Percentiles rank a stretch among this genome's conserved stretches.
Evolutionary conservation across 2,888 invertebrate species (phyloP).

Genomic region (Choristoneura rosaceana): DNA sequence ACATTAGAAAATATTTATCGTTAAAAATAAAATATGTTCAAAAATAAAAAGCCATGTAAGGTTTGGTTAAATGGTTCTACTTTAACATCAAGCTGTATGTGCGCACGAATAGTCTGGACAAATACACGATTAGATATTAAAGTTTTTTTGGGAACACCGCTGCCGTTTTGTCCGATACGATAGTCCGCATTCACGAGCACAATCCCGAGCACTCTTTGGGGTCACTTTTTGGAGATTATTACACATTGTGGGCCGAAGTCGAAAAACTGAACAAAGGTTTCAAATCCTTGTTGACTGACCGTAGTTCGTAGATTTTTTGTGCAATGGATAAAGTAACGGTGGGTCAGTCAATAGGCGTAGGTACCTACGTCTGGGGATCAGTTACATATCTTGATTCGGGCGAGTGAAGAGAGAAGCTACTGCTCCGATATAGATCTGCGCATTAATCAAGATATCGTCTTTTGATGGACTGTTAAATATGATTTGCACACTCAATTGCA

Average conservation of each 20-base stretch:
- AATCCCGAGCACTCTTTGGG: conserved; percentile 78
- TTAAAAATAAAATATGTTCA: background rate
- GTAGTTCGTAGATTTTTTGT: conserved; percentile 57
- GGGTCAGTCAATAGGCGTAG: conserved; percentile 51
- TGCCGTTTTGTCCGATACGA: conserved; percentile 60
- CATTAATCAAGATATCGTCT: conserved; percentile 57
- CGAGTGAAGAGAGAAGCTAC: conserved; percentile 50
- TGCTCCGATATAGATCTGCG: conserved; percentile 50
- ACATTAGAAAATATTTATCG: too few relatives aligned
- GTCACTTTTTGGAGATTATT: conserved; percentile 85
- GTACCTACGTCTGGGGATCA: conserved; percentile 52
- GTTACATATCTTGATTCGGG: conserved; percentile 67
- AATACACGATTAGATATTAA: conserved; percentile 65
- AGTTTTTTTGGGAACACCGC: conserved; percentile 63
- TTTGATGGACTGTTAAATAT: conserved; percentile 71
- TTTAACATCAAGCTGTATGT: conserved; percentile 59
- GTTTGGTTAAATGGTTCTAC: background rate
- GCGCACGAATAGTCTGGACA: conserved; percentile 56
- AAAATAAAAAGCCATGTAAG: background rate
- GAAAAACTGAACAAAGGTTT: conserved; percentile 73
- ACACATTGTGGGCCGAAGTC: conserved; percentile 72
- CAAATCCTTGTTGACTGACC: conserved; percentile 78
- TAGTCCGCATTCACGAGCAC: conserved; percentile 63
- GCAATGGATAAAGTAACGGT: conserved; percentile 59
- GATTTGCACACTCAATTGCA: conserved; percentile 50